Percentiles rank a stretch among this genome's conserved stretches.
Conservation (phyloP, 1,140 invertebrate species). For the Brachionus calyciflorus region DNA sequence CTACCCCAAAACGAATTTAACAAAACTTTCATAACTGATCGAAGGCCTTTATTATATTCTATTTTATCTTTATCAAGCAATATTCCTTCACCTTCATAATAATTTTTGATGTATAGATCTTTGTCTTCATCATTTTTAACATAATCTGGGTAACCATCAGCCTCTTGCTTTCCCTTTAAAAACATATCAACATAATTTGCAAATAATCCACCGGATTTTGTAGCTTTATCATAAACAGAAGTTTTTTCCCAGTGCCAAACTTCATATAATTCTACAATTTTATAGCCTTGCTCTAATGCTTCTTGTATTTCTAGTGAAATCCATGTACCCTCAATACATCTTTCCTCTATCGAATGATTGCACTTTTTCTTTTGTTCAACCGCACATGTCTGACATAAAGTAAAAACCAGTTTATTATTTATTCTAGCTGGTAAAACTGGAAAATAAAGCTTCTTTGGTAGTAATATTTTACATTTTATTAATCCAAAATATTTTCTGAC, state of each 20-base stretch:
- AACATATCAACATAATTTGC: no score
- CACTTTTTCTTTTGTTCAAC: neutral
- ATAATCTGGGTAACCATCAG: conserved; percentile 48
- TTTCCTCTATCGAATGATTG: conserved; percentile 52
- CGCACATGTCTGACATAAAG: conserved; percentile 50
- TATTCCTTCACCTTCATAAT: conserved; percentile 55
- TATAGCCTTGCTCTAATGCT: conserved; percentile 55
- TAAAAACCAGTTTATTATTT: conserved; percentile 50
- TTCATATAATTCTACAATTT: conserved; percentile 55
- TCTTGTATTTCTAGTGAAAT: conserved; percentile 55
- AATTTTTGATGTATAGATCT: conserved; percentile 53
- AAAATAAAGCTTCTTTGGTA: no score
- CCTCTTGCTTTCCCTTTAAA: conserved; percentile 51
- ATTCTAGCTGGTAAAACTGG: conserved; percentile 49
- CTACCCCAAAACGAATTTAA: conserved; percentile 52
- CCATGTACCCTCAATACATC: conserved; percentile 56
- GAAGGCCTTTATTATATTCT: conserved; percentile 53
- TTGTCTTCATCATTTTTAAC: conserved; percentile 42
- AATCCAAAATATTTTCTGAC: conserved; percentile 49
- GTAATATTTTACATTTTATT: no score
- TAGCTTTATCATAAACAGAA: no score
- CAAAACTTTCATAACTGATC: conserved; percentile 50
- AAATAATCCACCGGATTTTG: conserved; percentile 50
- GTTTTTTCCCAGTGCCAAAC: conserved; percentile 54
- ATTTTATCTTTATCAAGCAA: conserved; percentile 54